Percentiles rank a stretch among this genome's conserved stretches.
These are phyloP conservation scores for Pseudotriccus pelzelni DNA, from an alignment of 2,797 vertebrate species.

Conservation along the genomic window DNA sequence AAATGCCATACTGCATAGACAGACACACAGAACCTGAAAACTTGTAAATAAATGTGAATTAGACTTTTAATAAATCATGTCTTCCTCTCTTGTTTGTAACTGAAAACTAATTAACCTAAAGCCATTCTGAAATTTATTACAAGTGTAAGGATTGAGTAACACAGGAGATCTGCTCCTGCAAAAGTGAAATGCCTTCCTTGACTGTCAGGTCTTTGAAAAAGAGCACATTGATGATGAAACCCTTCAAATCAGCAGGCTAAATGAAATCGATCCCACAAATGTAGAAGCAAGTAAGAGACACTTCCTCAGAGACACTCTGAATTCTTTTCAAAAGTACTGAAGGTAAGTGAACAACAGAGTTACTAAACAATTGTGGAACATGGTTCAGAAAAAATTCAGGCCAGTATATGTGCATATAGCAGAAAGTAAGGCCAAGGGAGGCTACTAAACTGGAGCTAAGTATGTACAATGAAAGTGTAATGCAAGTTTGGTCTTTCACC, in stretches of 20 bases:
- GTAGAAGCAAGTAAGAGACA: background rate
- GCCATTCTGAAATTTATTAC: background rate
- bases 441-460: background rate
- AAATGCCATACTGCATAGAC: rapidly evolving
- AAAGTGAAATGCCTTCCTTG: background rate
- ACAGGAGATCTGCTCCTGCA: background rate
- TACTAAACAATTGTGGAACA: background rate
- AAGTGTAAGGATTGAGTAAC: background rate
- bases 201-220: background rate
- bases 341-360: background rate
- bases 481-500: rapidly evolving
- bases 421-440: background rate
- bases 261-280: background rate
- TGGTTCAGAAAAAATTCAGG: background rate
- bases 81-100: background rate
- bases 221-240: background rate
- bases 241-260: background rate
- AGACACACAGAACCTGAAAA: background rate
- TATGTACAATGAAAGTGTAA: rapidly evolving
- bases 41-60: rapidly evolving
- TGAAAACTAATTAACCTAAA: background rate
- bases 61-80: background rate
- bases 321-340: background rate
- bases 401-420: rapidly evolving
- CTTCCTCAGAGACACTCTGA: background rate